phyloP scores from a whole-genome alignment of 2,888 invertebrate genomes.

The Lymantria dispar region DNA sequence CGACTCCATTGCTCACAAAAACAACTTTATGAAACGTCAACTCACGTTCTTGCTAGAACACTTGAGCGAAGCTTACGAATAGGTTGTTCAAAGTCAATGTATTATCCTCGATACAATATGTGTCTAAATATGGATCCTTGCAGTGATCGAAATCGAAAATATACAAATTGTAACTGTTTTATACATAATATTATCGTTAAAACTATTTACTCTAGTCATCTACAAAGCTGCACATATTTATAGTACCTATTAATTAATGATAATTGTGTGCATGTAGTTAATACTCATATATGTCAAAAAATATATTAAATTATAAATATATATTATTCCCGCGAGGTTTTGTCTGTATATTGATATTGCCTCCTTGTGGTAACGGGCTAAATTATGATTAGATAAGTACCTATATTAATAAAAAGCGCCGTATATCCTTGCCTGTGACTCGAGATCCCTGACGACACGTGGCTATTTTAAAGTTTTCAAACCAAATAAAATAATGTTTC shows the following conservation, averaged over 20 bases:
- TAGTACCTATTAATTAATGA: slow-evolving; percentile 48
- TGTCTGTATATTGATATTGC: slow-evolving; percentile 56
- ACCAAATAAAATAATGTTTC: slow-evolving; percentile 64
- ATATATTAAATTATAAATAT: slow-evolving; percentile 55
- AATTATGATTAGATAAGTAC: slow-evolving; percentile 25
- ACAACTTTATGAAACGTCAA: slow-evolving; percentile 73
- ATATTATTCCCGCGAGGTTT: slow-evolving; percentile 57
- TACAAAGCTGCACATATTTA: slow-evolving; percentile 77
- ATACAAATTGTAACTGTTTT: slow-evolving; percentile 72
- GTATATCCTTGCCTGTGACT: slow-evolving; percentile 34
- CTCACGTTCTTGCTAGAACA: slow-evolving; percentile 85
- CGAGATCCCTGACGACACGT: slow-evolving; percentile 35
- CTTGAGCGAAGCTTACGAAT: slow-evolving; percentile 86
- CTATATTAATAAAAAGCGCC: slow-evolving; percentile 15
- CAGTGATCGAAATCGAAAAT: slow-evolving; percentile 78
- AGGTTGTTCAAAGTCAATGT: slow-evolving; percentile 66
- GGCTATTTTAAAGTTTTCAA: slow-evolving; percentile 46
- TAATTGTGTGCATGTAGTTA: slow-evolving; percentile 72
- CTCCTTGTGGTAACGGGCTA: slow-evolving; percentile 49
- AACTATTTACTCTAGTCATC: slow-evolving; percentile 80
- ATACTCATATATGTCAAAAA: slow-evolving; percentile 70
- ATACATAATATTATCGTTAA: slow-evolving; percentile 68
- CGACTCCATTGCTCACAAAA: slow-evolving; percentile 77
- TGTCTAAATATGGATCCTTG: slow-evolving; percentile 79
- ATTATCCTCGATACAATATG: slow-evolving; percentile 75